Evolutionary conservation across 2,113 vertebrate species (phyloP).

Genomic region (Eretmochelys imbricata): DNA sequence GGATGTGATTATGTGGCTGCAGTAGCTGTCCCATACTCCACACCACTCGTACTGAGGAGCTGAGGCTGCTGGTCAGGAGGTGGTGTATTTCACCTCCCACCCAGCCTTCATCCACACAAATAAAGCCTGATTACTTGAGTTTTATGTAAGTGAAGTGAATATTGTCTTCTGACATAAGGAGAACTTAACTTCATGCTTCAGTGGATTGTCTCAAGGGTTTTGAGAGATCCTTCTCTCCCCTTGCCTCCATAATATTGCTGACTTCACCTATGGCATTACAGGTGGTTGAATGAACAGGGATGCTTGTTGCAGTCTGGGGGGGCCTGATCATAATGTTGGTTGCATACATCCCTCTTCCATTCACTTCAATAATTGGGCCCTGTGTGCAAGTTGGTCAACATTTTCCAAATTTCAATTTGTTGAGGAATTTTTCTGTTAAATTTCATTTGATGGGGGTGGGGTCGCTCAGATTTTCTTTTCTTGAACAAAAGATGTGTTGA

Average conservation of each 20-base stretch:
- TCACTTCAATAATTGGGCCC: not conserved
- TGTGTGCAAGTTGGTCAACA: not conserved
- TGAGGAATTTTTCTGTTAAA: not conserved
- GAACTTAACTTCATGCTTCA: not conserved
- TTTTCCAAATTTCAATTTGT: not conserved
- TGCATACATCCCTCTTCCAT: not conserved
- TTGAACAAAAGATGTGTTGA: not conserved
- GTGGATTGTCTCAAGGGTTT: not conserved
- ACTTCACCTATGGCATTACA: not conserved
- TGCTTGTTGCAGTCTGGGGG: not conserved
- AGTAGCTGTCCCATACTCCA: not conserved
- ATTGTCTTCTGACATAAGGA: not conserved
- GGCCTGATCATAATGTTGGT: not conserved
- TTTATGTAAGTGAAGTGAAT: not conserved
- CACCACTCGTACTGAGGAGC: not conserved
- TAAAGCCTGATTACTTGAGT: not conserved
- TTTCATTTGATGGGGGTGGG: not conserved
- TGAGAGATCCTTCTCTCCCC: not conserved
- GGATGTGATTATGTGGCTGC: rapidly evolving
- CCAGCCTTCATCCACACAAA: not conserved
- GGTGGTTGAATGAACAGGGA: not conserved
- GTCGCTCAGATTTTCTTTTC: not conserved
- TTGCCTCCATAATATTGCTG: not conserved
- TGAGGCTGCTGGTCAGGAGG: not conserved
- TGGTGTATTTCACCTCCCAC: not conserved